Base-by-base conservation (phyloP, 92 coral and sea anemone species). In the Phenganax stokvisi region DNA sequence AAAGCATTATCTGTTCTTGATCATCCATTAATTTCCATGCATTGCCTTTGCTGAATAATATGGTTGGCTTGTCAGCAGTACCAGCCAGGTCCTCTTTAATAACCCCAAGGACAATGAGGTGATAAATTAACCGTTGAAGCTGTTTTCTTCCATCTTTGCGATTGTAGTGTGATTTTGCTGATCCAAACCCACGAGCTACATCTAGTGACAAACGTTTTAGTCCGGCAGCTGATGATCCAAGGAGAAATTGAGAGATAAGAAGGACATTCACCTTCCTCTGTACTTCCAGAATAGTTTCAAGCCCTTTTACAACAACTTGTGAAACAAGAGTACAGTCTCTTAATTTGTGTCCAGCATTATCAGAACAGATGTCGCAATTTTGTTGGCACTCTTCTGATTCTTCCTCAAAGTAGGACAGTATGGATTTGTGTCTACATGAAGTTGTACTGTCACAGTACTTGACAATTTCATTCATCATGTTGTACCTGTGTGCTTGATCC, bases 221-320 rank as follows among this genome's bases (percentile, higher is more conserved):
- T 74, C 71, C 88, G 47, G 88, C 68, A 71, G 88, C 81, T 13
- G 72, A 83, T 70, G 85, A 85, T 56, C 88, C 88, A 67, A 72
- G 70, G 13, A 85, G 74, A 80, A 80, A 68, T 61, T 80, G 88
- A 55, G 88, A 59, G 9, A 85, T 58, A 74, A 79, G 72, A 59
- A 73, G 60, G 29, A 85, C 85, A 80, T 80, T 79, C 31, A 71
- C 79, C 29, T 85, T 85, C 44, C 73, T 53, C 60, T 69, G 66
- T 54, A 79, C 64, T 15, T 76, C 63, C 28, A 80, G 74, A 76
- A 85, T 80, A 73, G 81, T 79, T 70, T 57, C 70, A 31, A 80
- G 56, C 51, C 84, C 62, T 37, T 79, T 67, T 54, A 80, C 67
- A 61, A 79, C 77, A 59, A 37, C 13, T 75, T 85, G 72, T 2